phyloP scores from a whole-genome alignment of 2,113 vertebrate genomes.

The Corythoichthys intestinalis region DNA sequence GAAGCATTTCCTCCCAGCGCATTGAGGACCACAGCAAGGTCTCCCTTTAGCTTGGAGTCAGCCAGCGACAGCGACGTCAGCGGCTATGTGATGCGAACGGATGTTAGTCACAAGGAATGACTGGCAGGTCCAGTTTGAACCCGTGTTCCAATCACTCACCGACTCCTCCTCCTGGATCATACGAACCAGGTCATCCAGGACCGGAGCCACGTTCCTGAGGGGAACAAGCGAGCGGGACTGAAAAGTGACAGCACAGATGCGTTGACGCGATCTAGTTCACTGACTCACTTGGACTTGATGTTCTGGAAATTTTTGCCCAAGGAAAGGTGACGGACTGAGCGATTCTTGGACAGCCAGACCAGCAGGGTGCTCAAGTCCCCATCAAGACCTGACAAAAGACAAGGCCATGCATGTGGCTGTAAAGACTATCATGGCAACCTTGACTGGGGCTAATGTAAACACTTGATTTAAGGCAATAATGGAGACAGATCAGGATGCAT shows the following conservation, averaged over 20 bases:
- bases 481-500: accelerated
- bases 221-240: conserved; percentile 23
- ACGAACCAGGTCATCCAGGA: conserved; percentile 91
- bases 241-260: neutral
- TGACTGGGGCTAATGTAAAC: neutral
- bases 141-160: conserved; percentile 68
- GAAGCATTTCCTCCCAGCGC: conserved; percentile 93
- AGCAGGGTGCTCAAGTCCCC: conserved; percentile 91
- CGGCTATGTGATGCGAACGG: conserved; percentile 69
- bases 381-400: conserved; percentile 79
- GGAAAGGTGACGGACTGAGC: conserved; percentile 89
- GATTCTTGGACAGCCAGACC: conserved; percentile 95
- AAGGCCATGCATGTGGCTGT: neutral
- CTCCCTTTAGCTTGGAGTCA: conserved; percentile 90
- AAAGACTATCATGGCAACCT: neutral
- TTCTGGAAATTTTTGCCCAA: conserved; percentile 98
- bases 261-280: neutral
- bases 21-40: conserved; percentile 91
- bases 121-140: neutral
- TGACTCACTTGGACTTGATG: conserved; percentile 93
- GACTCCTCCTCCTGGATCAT: conserved; percentile 99
- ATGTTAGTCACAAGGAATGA: neutral
- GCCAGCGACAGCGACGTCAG: conserved; percentile 90
- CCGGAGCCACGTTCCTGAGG: conserved; percentile 86
- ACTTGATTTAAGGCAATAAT: neutral